A percentile compares a stretch with the other conserved stretches of the same genome.
phyloP scores from a whole-genome alignment of 2,888 invertebrate species.

The Vandiemenella viatica region DNA sequence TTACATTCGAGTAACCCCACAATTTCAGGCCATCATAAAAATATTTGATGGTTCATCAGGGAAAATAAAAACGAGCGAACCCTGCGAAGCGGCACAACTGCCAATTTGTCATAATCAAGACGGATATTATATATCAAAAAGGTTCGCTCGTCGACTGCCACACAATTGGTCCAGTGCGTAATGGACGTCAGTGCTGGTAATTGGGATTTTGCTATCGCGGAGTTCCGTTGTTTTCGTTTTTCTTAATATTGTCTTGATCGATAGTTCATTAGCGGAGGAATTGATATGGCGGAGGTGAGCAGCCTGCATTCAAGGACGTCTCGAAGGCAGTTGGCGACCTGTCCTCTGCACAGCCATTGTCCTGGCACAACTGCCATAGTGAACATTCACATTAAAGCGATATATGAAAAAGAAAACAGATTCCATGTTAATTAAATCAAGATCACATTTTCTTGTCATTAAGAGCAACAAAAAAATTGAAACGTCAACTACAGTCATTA shows the following conservation, averaged over 20 bases:
- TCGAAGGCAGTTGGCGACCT: too few relatives aligned
- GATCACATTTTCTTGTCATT: too few relatives aligned
- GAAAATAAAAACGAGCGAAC: background rate
- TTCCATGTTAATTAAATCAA: too few relatives aligned
- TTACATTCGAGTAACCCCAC: background rate
- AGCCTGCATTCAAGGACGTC: background rate
- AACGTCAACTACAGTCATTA: too few relatives aligned
- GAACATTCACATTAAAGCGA: too few relatives aligned
- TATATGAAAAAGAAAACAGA: too few relatives aligned
- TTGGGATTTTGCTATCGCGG: background rate
- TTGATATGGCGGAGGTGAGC: slow-evolving; percentile 1
- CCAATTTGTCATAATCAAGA: slow-evolving; percentile 3
- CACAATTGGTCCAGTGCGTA: background rate
- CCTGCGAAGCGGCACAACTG: background rate
- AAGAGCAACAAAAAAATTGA: too few relatives aligned
- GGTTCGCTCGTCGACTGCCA: background rate
- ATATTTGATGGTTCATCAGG: slow-evolving; percentile 3
- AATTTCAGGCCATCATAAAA: slow-evolving; percentile 2
- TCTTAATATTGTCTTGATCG: slow-evolving; percentile 2
- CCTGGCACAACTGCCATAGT: too few relatives aligned
- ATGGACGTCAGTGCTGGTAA: slow-evolving; percentile 1
- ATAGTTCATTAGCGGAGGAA: slow-evolving; percentile 4
- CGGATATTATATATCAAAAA: slow-evolving; percentile 1
- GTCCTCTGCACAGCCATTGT: too few relatives aligned
- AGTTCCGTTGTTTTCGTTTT: background rate